Evolutionary conservation across 2,113 vertebrate species (phyloP), one percentile per base, ranked within the genome.

Genomic region (Crotalus viridis): DNA sequence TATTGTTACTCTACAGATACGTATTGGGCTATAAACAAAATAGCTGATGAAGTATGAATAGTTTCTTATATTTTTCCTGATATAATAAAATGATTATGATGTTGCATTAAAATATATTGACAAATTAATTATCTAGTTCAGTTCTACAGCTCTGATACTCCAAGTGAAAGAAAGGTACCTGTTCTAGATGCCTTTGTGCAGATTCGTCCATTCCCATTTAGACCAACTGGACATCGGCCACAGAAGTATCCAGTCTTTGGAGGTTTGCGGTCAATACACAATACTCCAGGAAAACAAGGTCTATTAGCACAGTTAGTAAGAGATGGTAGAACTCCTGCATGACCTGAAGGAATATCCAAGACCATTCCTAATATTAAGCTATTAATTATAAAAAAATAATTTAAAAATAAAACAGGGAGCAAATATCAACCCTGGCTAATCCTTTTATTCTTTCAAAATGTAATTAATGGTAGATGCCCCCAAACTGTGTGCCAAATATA

Each of bases 281-380:
- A 91, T 13, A 95, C 97, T 10, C 98, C 98, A 0, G 98, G 98
- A 92, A 98, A 98, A 54, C 98, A 98, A 0, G 98, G 98, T 87
- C 98, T 94, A 56, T 94, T 97, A 93, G 97, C 95, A 93, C 98
- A 98, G 3, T 96, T 95, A 0, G 97, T 96, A 0, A 91, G 2
- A 0, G 0, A 90, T 3, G 94, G 4, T 89, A 95, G 95, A 10
- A 28, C 6, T 0, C 87, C 93, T 92, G 89, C 54, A 0, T 7
- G 52, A 56, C 88, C 96, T 95, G 10, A 88, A 24, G 91, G 8
- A 56, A 28, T 86, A 2, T 48, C 54, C 39, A 87, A 87, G 1
- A 2, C 0, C 8, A 46, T 90, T 22, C 5, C 15, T 91, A 46
- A 0, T 17, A 61, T 88, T 64, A 64, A 92, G 46, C 56, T 86